Base-by-base conservation (phyloP, 2,113 vertebrate species). In the Stigmatopora nigra region DNA sequence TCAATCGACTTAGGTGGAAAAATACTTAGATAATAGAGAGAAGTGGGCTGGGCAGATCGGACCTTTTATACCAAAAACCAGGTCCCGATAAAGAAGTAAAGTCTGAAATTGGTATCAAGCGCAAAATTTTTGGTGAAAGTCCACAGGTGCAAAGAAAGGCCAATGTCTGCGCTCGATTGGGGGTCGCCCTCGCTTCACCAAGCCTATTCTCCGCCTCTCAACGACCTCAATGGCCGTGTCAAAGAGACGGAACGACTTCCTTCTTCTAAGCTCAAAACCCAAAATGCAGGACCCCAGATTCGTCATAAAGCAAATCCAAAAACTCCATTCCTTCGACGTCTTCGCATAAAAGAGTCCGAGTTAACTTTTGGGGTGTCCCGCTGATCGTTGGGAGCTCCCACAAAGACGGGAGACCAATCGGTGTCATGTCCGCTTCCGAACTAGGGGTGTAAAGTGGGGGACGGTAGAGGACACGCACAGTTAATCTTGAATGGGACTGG, bases 71-170 rank as follows among this genome's bases (percentile, higher is more conserved):
- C 63, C 49, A 65, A 72, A 38, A 35, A 36, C 35, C 77, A 68
- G 73, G 76, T 64, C 64, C 65, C 44, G 72, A 64, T 46, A 59
- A 49, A 60, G 77, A 76, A 70, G 77, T 79, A 79, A 80, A 5
- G 81, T 83, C 72, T 84, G 77, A 85, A 82, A 79, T 82, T 82
- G 73, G 85, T 76, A 83, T 82, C 83, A 81, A 82, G 77, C 78
- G 79, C 85, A 84, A 78, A 81, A 80, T 82, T 65, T 84, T 77
- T 70, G 86, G 88, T 78, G 72, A 84, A 57, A 76, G 67, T 35
- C 64, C 77, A 84, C 85, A 89, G 88, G 87, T 89, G 88, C 88
- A 86, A 70, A 65, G 69, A 74, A 83, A 81, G 78, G 75, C 77
- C 74, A 77, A 73, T 75, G 71, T 78, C 82, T 31, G 53, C 53